Evolutionary conservation across 2,797 vertebrate genomes (phyloP), one percentile per base, ranked within the genome.

Genomic region (Poecilia gillii): DNA sequence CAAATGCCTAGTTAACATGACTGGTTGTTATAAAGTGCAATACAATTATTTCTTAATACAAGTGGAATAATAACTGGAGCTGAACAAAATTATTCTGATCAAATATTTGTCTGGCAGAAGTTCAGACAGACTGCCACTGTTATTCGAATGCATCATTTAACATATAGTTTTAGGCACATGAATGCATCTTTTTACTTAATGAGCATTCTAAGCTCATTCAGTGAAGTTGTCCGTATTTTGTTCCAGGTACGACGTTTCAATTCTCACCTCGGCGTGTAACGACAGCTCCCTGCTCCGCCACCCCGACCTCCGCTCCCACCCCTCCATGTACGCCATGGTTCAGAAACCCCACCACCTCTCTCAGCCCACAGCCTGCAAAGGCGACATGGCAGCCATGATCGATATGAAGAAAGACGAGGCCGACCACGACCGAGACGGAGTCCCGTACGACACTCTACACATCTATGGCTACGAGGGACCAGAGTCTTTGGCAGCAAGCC

Each of bases 351-450:
- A 85, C 1, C 90, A 81, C 55, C 90, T 84, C 33, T 11, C 82
- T 2, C 90, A 81, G 0, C 92, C 93, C 47, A 73, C 88, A 0
- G 94, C 95, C 0, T 95, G 94, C 13, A 96, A 97, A 74, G 96
- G 96, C 11, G 97, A 99, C 84, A 99, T 99, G 98, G 98, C 97
- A 0, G 92, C 95, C 0, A 97, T 99, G 98, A 99, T 99, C 7
- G 97, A 97, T 88, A 96, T 95, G 86, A 99, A 99, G 94, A 99
- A 99, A 87, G 97, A 97, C 0, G 98, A 99, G 81, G 98, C 98
- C 0, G 98, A 99, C 91, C 97, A 97, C 0, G 98, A 99, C 88
- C 92, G 96, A 0, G 97, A 97, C 4, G 93, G 97, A 41, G 94
- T 97, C 68, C 98, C 98, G 0, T 99, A 98, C 0, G 98, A 99